phyloP scores from a whole-genome alignment of 1,140 invertebrate genomes.

The Harlomillsia oculata region DNA sequence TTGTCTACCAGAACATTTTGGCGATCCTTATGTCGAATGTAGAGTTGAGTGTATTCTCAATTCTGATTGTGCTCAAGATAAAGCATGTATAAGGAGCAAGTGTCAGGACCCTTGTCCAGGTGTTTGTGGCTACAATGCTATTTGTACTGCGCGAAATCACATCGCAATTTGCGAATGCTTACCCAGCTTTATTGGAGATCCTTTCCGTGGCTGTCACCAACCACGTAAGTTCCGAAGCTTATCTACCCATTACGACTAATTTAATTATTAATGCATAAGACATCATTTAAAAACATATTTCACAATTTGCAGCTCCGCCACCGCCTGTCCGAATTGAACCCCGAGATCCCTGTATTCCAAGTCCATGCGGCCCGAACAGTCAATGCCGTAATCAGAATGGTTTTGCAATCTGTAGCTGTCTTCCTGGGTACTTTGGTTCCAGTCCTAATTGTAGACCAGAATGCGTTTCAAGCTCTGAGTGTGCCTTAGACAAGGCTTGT shows the following conservation, averaged over 20 bases:
- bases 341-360: conserved; percentile 37
- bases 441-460: conserved; percentile 38
- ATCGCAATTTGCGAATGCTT: conserved; percentile 55
- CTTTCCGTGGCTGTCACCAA: conserved; percentile 60
- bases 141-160: conserved; percentile 46
- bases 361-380: conserved; percentile 52
- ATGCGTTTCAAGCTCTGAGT: conserved; percentile 44
- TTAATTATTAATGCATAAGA: conserved; percentile 29
- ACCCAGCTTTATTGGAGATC: conserved; percentile 65
- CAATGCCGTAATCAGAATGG: conserved; percentile 53
- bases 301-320: not conserved
- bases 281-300: not conserved
- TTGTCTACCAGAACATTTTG: conserved; percentile 51
- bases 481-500: conserved; percentile 55
- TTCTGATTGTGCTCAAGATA: conserved; percentile 49
- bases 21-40: conserved; percentile 58
- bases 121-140: conserved; percentile 51
- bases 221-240: conserved; percentile 49
- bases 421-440: conserved; percentile 36
- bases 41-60: conserved; percentile 58
- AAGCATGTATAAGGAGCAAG: conserved; percentile 63
- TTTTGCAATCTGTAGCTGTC: conserved; percentile 37
- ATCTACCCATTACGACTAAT: not conserved
- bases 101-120: conserved; percentile 70
- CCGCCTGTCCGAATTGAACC: not conserved